Base-by-base conservation (phyloP, 2,797 vertebrate species). In the Cirrhinus molitorella region DNA sequence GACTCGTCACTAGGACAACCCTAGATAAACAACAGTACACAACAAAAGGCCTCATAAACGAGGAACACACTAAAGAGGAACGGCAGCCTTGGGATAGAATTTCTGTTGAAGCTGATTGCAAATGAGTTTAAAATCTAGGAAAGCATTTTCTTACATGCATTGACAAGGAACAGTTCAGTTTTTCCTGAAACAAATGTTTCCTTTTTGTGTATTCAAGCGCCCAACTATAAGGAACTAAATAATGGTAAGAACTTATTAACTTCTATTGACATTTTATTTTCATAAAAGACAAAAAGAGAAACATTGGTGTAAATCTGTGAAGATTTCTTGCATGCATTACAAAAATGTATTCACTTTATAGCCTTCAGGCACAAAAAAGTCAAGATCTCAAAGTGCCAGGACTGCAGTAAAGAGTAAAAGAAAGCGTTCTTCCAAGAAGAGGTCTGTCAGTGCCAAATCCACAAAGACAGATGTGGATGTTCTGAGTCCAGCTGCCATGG, bases 401-500 rank as follows among this genome's bases (percentile, higher is more conserved):
- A 89, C 92, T 3, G 79, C 88, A 43, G 94, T 92, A 87, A 96
- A 95, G 88, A 83, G 71, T 21, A 91, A 55, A 19, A 49, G 31
- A 83, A 92, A 90, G 72, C 81, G 79, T 14, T 51, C 83, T 0
- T 5, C 87, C 43, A 89, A 83, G 3, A 95, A 94, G 79, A 91
- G 87, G 71, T 91, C 92, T 1, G 90, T 93, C 17, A 92, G 91
- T 83, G 85, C 11, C 16, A 95, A 95, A 92, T 83, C 91, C 57
- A 59, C 45, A 0, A 79, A 76, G 53, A 73, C 79, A 1, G 92
- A 95, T 5, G 93, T 92, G 84, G 94, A 98, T 87, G 89, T 97
- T 66, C 83, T 97, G 49, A 94, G 95, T 87, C 93, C 95, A 0
- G 94, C 92, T 0, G 96, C 96, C 79, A 95, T 96, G 96, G 90